Percentiles rank a stretch among this genome's conserved stretches.
Evolutionary conservation across 1,140 invertebrate genomes (phyloP).

Genomic region (Agraylea sexmaculata): DNA sequence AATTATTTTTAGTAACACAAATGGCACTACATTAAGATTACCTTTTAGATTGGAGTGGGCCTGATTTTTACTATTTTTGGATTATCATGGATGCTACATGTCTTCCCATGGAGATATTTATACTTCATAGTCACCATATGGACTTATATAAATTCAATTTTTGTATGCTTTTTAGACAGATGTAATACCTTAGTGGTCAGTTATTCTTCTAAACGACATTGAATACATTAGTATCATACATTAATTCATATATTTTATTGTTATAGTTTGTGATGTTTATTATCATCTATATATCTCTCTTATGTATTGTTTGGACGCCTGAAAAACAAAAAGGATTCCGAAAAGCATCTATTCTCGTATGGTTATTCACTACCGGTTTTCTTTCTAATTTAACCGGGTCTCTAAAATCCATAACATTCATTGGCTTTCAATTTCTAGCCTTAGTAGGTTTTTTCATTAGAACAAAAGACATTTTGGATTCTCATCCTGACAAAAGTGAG

Average conservation of each 20-base stretch:
- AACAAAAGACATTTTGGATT: no score
- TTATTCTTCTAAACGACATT: no score
- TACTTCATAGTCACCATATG: no score
- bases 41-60: conserved; percentile 33
- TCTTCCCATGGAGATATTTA: conserved; percentile 31
- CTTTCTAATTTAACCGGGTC: conserved; percentile 45
- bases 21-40: no score
- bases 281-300: conserved; percentile 33
- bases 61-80: conserved; percentile 31
- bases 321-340: conserved; percentile 44
- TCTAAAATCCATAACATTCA: conserved; percentile 48
- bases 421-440: conserved; percentile 31
- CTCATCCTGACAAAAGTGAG: no score
- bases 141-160: no score
- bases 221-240: no score
- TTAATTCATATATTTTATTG: conserved; percentile 6
- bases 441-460: conserved; percentile 33
- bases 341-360: conserved; percentile 44
- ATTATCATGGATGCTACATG: conserved; percentile 34
- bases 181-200: no score
- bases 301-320: conserved; percentile 46
- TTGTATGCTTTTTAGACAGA: no score
- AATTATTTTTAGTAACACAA: conserved; percentile 5
- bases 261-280: conserved; percentile 18
- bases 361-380: conserved; percentile 49